Conservation (phyloP, 2,113 vertebrate species). For the Candoia aspera region DNA sequence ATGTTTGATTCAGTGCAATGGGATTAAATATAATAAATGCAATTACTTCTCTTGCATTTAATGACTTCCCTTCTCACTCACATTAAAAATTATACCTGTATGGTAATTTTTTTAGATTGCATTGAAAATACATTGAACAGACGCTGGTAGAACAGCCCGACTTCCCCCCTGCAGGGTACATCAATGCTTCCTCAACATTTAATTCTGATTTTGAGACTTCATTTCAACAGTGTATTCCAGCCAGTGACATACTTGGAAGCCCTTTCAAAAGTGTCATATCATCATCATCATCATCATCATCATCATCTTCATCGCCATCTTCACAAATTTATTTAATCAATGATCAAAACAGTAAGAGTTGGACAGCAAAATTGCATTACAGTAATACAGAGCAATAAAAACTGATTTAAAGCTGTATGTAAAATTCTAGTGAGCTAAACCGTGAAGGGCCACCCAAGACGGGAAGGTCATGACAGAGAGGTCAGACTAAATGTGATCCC, state of each 20-base stretch:
- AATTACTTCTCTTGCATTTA: not conserved
- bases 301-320: not conserved
- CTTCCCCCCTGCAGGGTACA: not conserved
- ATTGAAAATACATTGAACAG: not conserved
- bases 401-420: not conserved
- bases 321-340: not conserved
- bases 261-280: not conserved
- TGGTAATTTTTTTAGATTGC: not conserved
- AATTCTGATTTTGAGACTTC: not conserved
- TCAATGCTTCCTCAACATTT: not conserved
- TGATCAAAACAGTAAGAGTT: not conserved
- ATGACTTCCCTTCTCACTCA: not conserved
- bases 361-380: not conserved
- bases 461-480: too few species aligned
- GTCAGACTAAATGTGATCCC: too few species aligned
- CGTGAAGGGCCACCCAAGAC: too few species aligned
- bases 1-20: too few species aligned
- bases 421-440: not conserved
- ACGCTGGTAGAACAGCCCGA: not conserved
- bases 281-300: too few species aligned
- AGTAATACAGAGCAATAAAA: not conserved
- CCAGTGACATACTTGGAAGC: too few species aligned
- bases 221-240: not conserved
- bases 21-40: not conserved
- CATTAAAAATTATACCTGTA: not conserved